Evolutionary conservation across 2,888 invertebrate genomes (phyloP), one percentile per base, ranked within the genome.

Genomic region (Spatulosminthurus flaviceps): DNA sequence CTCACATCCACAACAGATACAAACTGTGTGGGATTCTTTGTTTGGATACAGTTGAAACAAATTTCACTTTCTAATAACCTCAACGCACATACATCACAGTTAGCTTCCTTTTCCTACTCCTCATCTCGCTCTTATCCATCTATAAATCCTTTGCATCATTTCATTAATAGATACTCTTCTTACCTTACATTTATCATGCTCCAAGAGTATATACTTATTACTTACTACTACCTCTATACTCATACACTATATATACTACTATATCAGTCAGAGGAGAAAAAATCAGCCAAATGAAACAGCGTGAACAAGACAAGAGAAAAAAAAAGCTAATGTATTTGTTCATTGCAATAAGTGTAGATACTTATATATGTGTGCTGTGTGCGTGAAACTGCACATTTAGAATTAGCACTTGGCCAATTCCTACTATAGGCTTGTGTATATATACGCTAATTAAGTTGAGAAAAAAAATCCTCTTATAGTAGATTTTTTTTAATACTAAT

Each of bases 31-130:
- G 51, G 26, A 51, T 51, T 72, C 72, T 72, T 72, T 72, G 72
- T 72, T 51, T 72, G 72, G 72, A 72, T 43, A 70, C 19, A 72
- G 72, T 51, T 51, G 43, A 72, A 72, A 72, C 72, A 72, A 72
- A 72, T 72, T 72, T 72, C 72, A 72, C 72, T 72, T 72, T 72
- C 72, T 72, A 72, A 72, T 72, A 72, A 72, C 72, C 72, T 72
- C 72, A 72, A 72, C 72, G 43, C 72, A 72, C 51, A 72, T 72
- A 72, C 72, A 72, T 72, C 72, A 72, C 51, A 72, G 72, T 72
- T 72, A 51, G 72, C 72, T 72, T 72, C 72, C 72, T 72, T 72
- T 72, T 72, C 72, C 72, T 72, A 72, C 51, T 72, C 72, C 72
- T 72, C 72, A 51, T 72, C 71, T 42, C n/a, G 22, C 42, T 71